A percentile compares a stretch with the other conserved stretches of the same genome.
Evolutionary conservation across 2,888 invertebrate species (phyloP).

Genomic region (Amiota communis): DNA sequence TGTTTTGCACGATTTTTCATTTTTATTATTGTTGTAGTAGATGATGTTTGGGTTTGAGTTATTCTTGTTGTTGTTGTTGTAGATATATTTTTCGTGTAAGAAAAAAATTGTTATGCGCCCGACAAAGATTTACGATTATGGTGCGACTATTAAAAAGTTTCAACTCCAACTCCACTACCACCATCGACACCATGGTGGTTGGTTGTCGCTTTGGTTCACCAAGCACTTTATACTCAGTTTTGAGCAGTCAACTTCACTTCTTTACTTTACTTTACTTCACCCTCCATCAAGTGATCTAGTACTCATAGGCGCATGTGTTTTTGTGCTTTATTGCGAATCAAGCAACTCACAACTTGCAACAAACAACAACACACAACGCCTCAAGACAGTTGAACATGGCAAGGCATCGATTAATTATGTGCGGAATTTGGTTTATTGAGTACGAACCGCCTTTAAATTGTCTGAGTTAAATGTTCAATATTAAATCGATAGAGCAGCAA

Average conservation of each 20-base stretch:
- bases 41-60: background rate
- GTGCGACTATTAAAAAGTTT: constrained; percentile 71
- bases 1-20: constrained; percentile 25
- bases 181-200: background rate
- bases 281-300: constrained; percentile 24
- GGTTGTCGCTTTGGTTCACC: constrained; percentile 3
- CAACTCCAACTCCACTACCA: constrained; percentile 55
- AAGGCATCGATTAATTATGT: constrained; percentile 70
- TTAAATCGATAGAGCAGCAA: background rate
- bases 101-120: constrained; percentile 50
- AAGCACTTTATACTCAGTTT: constrained; percentile 44
- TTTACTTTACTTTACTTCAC: background rate
- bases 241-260: background rate
- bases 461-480: constrained; percentile 55
- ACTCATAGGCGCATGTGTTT: constrained; percentile 25
- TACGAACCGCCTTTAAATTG: constrained; percentile 69
- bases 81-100: constrained; percentile 2
- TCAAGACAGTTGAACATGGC: constrained; percentile 33
- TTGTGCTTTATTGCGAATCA: constrained; percentile 36
- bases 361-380: constrained; percentile 39
- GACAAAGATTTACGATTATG: constrained; percentile 71
- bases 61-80: background rate
- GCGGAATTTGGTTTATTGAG: constrained; percentile 70
- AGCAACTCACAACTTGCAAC: constrained; percentile 31
- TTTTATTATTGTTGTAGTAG: constrained; percentile 24